Percentiles rank a stretch among this genome's conserved stretches.
Evolutionary conservation across 1,140 invertebrate species (phyloP).

Genomic region (Bacillus rossius): DNA sequence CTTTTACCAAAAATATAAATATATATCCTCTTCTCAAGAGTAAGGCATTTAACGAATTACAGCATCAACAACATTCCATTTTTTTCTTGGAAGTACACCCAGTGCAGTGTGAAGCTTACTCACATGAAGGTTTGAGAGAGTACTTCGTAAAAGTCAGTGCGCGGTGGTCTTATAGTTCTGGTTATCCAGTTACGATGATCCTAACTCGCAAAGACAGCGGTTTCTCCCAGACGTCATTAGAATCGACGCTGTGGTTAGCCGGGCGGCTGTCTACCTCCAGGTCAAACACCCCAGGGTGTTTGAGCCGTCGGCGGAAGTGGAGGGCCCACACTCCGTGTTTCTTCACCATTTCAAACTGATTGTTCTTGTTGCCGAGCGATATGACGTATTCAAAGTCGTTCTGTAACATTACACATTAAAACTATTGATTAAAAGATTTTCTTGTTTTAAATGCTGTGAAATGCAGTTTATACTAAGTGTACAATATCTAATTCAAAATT

Average conservation of each 20-base stretch:
- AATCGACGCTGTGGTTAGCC: slow-evolving; percentile 21
- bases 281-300: slow-evolving; percentile 48
- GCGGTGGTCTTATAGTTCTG: not conserved
- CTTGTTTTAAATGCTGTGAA: not conserved
- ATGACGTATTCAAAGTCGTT: slow-evolving; percentile 61
- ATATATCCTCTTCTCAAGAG: no score
- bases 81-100: not conserved
- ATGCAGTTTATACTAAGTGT: not conserved
- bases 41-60: no score
- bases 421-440: no score
- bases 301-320: slow-evolving; percentile 53
- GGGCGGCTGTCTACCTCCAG: slow-evolving; percentile 51
- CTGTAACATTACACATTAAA: slow-evolving; percentile 30
- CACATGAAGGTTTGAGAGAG: not conserved
- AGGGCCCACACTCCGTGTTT: slow-evolving; percentile 56
- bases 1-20: no score
- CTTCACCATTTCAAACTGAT: slow-evolving; percentile 58
- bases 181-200: slow-evolving; percentile 43
- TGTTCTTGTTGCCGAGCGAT: slow-evolving; percentile 54
- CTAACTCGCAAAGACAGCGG: slow-evolving; percentile 47
- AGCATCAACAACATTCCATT: no score
- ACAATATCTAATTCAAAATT: no score
- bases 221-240: slow-evolving; percentile 43
- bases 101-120: slow-evolving; percentile 1
- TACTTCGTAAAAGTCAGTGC: not conserved